Base-by-base conservation (phyloP, 1,140 invertebrate species). In the Tetramorium parvispinum region DNA sequence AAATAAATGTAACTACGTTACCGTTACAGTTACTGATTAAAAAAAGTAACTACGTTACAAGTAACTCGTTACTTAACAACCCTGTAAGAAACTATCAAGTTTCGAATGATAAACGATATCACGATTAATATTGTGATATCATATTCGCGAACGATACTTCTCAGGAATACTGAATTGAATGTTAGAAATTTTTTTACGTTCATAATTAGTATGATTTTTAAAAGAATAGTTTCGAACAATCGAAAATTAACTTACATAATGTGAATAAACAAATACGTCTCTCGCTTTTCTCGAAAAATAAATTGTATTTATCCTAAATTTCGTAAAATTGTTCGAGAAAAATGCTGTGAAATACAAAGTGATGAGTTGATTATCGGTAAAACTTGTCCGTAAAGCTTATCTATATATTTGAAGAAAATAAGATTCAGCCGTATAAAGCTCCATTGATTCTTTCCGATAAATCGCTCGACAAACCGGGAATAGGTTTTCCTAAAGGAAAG, bases 361-460 rank as follows among this genome's bases (percentile, higher is more conserved):
- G 16, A 49, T 43, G 13, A 16, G 24, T 4, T 51, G 59, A 16
- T 51, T 46, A 8, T 51, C 40, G 5, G 32, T 32, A 16, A 1
- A 27, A 66, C 27, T 37, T n/a, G 6, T 8, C 27, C 5, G 21
- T 32, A 21, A 49, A 79, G 13, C 43, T 79, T 43, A 0, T 24
- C 46, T 13, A 2, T 77, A 59, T 13, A n/a, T 57, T 24, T 32
- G 24, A 68, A 46, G 55, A 65, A 71, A 88, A 78, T 70, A 83
- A 65, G 78, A 85, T 46, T 66, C 1, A 6, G 37, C 10, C 11
- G 0, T 71, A 63, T n/a, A 37, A 11, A 40, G 13, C 43, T 78
- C 66, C 87, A 77, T 89, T 89, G 85, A 61, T 71, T 88, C 37
- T 10, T 57, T 79, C 75, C 82, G 81, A 79, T 83, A 70, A 75